Base-by-base conservation (phyloP, 2,888 invertebrate species). In the Drosophila kuntzei region DNA sequence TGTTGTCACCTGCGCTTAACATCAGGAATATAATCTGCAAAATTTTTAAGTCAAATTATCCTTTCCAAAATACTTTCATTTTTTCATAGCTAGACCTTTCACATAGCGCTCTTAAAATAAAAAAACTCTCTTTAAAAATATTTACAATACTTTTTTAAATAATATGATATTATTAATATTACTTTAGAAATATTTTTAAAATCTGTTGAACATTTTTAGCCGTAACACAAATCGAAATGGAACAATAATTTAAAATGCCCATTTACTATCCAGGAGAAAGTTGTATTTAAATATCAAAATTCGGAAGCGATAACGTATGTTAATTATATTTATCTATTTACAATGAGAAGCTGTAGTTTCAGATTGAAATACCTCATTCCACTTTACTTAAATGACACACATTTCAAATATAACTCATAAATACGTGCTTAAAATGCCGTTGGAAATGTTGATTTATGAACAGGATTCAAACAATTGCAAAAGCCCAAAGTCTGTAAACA, bases 401-500 rank as follows among this genome's bases (percentile, higher is more conserved):
- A 71, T 37, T 39, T 44, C 37, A 54, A 62, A 68, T 55, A 22
- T 7, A 22, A 41, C 41, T 22, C 20, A 41, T 22, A 22, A 22
- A n/a, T 49, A 68, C 57, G 14, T 53, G 37, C n/a, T 55, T 41
- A 41, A 37, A 41, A 49, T 53, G 16, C 43, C 27, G 8, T 22
- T 51, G 8, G 9, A 8, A 41, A 46, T 27, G 25, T 29, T 46
- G 12, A 43, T 49, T 32, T 27, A 18, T 43, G 57, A 9, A 16
- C 3, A 14, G 36, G 51, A 18, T 20, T 37, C 43, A n/a, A 41
- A 39, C 62, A 72, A 65, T 65, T 54, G 46, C 22, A 36, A 16
- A 29, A 9, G 51, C 55, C 36, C 18, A 53, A 39, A 60, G 50
- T 62, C 44, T 63, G 82, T 70, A 82, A 85, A 80, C 72, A 75